Base-by-base conservation (phyloP, 2,888 invertebrate species). In the Melipona bicolor region DNA sequence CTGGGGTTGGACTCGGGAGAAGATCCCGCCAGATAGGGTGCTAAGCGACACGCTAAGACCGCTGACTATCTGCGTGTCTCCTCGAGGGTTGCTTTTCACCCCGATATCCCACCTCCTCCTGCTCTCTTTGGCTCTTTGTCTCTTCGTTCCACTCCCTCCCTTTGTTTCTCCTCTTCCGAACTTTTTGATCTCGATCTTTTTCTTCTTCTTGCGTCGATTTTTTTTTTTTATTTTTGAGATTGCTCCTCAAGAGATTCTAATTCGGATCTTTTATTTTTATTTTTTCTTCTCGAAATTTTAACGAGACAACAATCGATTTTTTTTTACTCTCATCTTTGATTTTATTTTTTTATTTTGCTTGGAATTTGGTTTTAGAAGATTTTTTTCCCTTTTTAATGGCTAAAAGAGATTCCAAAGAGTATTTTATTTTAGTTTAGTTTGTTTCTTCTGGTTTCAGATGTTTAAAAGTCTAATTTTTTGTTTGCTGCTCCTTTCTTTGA, bases 11-110 rank as follows among this genome's bases (percentile, higher is more conserved):
- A 71, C 76, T 75, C 27, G 82, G 69, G 77, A 84, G 88, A 91
- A 93, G 94, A 94, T 94, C 93, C 92, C 91, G 88, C 85, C 90
- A 92, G 94, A 94, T 94, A 93, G 94, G 94, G 94, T 94, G 94
- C 94, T 94, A 94, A 94, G 94, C 94, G 94, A 93, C 93, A 93
- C 92, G 91, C 94, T 93, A 93, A 94, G 93, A 93, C 92, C 92
- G 88, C 84, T 77, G 86, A 85, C 88, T 86, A 84, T 87, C 88
- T 85, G 86, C 88, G 84, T 88, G 90, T 87, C 88, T 89, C 81
- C 85, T 90, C 87, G 88, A 86, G 90, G 88, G 88, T 85, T 85
- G 84, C 85, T 81, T 72, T 83, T 80, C 84, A 67, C 84, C 78
- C 84, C 80, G 89, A 81, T 85, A 86, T 87, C 84, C 86, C 76